phyloP scores from a whole-genome alignment of 2,113 vertebrate genomes.

The Xenopus laevis region DNA sequence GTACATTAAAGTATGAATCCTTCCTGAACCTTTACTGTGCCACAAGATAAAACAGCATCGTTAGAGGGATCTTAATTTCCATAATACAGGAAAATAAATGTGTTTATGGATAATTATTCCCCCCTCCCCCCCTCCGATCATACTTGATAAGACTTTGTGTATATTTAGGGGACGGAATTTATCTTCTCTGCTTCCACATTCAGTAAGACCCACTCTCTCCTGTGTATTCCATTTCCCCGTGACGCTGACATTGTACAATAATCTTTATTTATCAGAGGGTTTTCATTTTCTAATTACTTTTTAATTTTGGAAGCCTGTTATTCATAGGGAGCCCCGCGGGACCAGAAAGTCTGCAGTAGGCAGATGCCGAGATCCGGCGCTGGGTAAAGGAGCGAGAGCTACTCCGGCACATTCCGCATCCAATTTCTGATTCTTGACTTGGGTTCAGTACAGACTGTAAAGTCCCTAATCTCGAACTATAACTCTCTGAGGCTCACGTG shows the following conservation, averaged over 20 bases:
- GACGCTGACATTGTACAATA: conserved; percentile 27
- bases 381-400: conserved; percentile 12
- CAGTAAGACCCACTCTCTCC: neutral
- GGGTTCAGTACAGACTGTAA: conserved; percentile 3
- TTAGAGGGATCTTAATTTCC: too few species aligned
- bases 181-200: neutral
- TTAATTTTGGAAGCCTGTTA: conserved; percentile 40
- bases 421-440: conserved; percentile 4
- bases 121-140: too few species aligned
- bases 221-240: neutral
- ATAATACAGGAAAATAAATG: too few species aligned
- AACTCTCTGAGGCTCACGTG: neutral
- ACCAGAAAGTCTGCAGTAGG: conserved; percentile 18
- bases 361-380: conserved; percentile 13
- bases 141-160: too few species aligned
- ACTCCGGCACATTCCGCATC: neutral
- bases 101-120: too few species aligned
- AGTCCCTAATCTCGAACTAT: conserved; percentile 15
- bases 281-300: conserved; percentile 38
- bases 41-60: too few species aligned
- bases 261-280: conserved; percentile 34
- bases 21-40: too few species aligned
- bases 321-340: conserved; percentile 30
- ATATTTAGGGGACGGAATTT: too few species aligned
- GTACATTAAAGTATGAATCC: too few species aligned